Conservation (phyloP, 2,797 vertebrate species). For the Balearica regulorum region DNA sequence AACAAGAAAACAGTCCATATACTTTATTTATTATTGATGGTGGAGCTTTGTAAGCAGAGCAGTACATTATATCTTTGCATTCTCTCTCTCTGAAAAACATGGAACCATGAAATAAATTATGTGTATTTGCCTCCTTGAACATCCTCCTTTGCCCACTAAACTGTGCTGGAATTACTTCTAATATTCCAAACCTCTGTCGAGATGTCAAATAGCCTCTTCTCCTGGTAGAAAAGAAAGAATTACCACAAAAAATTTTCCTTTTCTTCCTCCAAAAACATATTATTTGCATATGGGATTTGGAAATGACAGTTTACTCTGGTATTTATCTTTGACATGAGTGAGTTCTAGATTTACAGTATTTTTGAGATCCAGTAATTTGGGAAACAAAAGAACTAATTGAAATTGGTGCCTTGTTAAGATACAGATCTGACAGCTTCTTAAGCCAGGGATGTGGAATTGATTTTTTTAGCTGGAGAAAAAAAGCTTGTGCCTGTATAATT, state of each 20-base stretch:
- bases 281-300: neutral
- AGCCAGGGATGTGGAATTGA: rapidly evolving
- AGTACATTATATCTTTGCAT: neutral
- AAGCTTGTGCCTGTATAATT: neutral
- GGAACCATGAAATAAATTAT: neutral
- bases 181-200: neutral
- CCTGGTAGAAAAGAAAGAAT: neutral
- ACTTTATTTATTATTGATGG: neutral
- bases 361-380: neutral
- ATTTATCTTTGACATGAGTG: neutral
- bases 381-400: neutral
- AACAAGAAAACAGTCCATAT: neutral
- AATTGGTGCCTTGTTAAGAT: neutral
- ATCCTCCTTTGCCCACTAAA: neutral
- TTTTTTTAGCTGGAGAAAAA: neutral
- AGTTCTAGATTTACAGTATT: neutral
- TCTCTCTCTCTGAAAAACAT: neutral
- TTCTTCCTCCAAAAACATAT: neutral
- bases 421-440: neutral
- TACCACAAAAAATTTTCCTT: neutral
- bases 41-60: neutral
- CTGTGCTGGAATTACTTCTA: neutral
- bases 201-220: neutral
- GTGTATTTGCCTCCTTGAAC: neutral
- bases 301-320: neutral